Conservation (phyloP, 37 sponge, comb jelly and placozoan genomes). For the Bolinopsis microptera region DNA sequence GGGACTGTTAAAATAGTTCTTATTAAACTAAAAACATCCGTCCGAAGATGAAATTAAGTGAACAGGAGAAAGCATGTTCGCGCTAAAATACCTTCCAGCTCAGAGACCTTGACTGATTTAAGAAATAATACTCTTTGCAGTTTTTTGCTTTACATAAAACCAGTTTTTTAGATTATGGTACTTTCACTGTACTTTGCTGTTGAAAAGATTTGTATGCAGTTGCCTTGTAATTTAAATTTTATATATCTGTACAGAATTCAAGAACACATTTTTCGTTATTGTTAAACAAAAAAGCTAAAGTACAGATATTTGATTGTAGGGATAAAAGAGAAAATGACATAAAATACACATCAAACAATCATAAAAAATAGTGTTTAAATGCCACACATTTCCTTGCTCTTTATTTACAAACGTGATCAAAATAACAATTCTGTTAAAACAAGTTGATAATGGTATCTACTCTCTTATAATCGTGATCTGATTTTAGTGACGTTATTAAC, state of each 20-base stretch:
- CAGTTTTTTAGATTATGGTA: no score
- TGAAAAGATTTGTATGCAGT: neutral
- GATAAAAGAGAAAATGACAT: neutral
- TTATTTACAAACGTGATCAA: neutral
- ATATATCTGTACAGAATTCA: neutral
- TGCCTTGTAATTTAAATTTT: neutral
- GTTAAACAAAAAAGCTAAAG: neutral
- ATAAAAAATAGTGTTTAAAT: neutral
- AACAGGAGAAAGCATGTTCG: no score
- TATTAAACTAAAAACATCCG: no score
- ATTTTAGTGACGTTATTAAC: no score
- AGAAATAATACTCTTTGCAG: no score
- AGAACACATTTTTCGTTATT: neutral
- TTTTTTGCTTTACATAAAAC: no score
- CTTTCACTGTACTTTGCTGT: neutral
- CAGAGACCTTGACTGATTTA: no score
- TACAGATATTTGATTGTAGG: neutral
- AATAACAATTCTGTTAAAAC: neutral
- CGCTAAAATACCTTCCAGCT: no score
- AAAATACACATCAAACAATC: neutral
- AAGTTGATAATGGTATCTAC: no score
- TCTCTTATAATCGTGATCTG: no score
- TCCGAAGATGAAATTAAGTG: no score
- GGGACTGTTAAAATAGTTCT: neutral
- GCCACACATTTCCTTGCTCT: neutral